These are phyloP conservation scores for Ormyrus thymus DNA, from an alignment of 2,888 invertebrate species.

Conservation along the genomic window DNA sequence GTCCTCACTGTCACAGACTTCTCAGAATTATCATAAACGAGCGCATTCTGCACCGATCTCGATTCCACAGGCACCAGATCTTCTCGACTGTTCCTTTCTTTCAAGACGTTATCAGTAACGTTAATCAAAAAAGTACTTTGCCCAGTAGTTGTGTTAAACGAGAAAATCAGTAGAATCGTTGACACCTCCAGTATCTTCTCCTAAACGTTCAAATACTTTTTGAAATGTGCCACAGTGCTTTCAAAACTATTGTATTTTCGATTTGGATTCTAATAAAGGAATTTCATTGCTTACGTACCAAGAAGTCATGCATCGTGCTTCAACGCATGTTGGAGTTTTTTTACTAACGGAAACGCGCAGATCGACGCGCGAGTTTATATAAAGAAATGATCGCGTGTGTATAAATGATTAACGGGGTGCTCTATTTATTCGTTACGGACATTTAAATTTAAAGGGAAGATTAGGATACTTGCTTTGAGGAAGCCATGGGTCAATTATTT, in stretches of 20 bases:
- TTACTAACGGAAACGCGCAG: constrained; percentile 6
- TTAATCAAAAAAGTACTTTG: constrained; percentile 9
- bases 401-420: constrained; percentile 39
- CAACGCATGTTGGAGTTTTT: constrained; percentile 41
- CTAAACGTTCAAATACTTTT: constrained; percentile 47
- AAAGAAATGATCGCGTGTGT: constrained; percentile 26
- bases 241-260: not conserved
- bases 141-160: constrained; percentile 3
- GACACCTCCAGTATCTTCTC: constrained; percentile 35
- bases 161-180: constrained; percentile 39
- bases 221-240: constrained; percentile 37
- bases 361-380: constrained; percentile 21
- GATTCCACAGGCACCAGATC: not conserved
- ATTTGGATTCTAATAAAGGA: constrained; percentile 6
- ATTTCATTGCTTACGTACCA: constrained; percentile 42
- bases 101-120: not conserved
- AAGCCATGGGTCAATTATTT: not conserved
- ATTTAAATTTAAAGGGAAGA: constrained; percentile 49
- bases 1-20: not conserved
- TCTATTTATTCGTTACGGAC: constrained; percentile 57
- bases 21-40: too few species aligned
- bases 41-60: too few species aligned
- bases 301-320: constrained; percentile 50
- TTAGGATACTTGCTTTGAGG: constrained; percentile 50
- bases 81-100: too few species aligned